Evolutionary conservation across 2,888 invertebrate species (phyloP), one percentile per base, ranked within the genome.

Genomic region (Carabus problematicus): DNA sequence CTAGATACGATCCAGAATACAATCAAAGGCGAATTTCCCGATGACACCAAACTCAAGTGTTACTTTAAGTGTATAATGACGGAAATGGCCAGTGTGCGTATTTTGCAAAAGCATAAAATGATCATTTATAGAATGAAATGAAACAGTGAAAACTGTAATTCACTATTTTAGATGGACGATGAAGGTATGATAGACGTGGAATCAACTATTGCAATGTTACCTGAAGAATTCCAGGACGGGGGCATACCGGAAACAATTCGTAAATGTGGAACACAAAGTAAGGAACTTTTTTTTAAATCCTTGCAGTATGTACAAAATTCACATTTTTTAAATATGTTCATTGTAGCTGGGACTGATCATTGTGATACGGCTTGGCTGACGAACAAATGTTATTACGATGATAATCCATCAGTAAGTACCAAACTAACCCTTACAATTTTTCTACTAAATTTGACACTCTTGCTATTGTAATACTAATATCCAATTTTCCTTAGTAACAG

Each of bases 161-260:
- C 42, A 42, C 45, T 12, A 7, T 72, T 76, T 61, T 70, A 82
- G 82, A 79, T 79, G 72, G 77, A 76, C 41, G 82, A 82, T 14
- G 81, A 82, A 56, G 82, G 82, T 3, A 74, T 76, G 7, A 74
- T 82, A 39, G 82, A 83, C 66, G 77, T 76, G 19, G 82, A 82
- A 54, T 79, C 81, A 1, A 77, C 80, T 2, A 72, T 80, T 56
- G 80, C 80, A 1, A 74, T 82, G 55, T 49, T 83, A 8, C 82
- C 82, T 6, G 78, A 79, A 40, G 80, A 81, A 56, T 72, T 76
- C 47, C 74, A 76, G 68, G 76, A 71, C 0, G 77, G 73, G 52
- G 77, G 77, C 4, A 72, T 76, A 39, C 69, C 69, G 18, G 69
- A 61, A 16, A 69, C 69, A 18, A 74, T 81, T 41, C 75, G 76